These are phyloP conservation scores for Notothenia coriiceps DNA, from an alignment of 2,113 vertebrate species.

Conservation along the genomic window DNA sequence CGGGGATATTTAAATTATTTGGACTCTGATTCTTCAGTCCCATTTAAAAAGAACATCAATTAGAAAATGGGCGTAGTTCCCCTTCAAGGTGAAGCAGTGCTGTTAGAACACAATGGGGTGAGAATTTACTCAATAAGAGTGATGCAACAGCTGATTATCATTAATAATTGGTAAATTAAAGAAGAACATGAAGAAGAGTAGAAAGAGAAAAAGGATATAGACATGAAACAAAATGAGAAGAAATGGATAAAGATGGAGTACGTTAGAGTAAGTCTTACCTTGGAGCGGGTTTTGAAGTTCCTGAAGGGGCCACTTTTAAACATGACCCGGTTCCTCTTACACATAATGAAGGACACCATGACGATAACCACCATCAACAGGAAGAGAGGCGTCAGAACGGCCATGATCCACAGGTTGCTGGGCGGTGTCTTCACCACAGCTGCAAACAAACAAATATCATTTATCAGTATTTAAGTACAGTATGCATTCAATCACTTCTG, in stretches of 20 bases:
- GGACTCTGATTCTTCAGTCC: no score
- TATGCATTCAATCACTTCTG: not conserved
- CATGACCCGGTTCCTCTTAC: constrained; percentile 95
- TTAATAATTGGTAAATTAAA: not conserved
- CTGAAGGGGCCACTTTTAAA: constrained; percentile 94
- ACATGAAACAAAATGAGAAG: not conserved
- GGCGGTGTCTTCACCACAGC: constrained; percentile 96
- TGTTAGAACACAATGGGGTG: not conserved
- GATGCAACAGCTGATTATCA: not conserved
- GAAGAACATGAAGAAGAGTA: not conserved
- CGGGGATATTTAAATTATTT: no score
- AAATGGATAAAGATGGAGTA: not conserved
- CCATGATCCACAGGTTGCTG: constrained; percentile 97
- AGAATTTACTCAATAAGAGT: not conserved
- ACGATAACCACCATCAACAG: constrained; percentile 92
- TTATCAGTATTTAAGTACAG: not conserved
- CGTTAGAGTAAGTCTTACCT: constrained; percentile 80
- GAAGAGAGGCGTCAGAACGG: constrained; percentile 93
- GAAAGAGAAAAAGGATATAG: not conserved
- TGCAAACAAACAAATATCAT: constrained; percentile 63
- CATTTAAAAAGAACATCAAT: no score
- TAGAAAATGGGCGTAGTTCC: no score
- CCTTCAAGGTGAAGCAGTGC: not conserved
- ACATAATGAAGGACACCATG: constrained; percentile 94
- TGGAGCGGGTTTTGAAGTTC: constrained; percentile 92